Conservation (phyloP, 2,797 vertebrate species). For the Hylomyscus alleni region DNA sequence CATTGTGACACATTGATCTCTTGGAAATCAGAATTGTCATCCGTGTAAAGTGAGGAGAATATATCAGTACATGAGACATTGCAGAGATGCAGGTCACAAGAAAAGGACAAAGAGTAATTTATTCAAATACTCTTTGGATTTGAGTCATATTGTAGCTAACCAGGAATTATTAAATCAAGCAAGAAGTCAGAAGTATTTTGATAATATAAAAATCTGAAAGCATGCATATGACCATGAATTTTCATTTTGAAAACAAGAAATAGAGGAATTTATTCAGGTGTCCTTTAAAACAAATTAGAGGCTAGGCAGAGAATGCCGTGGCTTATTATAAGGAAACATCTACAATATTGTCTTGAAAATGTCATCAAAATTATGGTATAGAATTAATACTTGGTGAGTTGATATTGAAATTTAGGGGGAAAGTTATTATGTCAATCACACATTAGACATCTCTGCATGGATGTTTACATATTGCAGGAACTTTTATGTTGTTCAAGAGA, state of each 20-base stretch:
- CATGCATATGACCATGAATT: constrained; percentile 4
- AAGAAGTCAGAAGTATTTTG: constrained; percentile 74
- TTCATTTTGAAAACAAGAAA: constrained; percentile 43
- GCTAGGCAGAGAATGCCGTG: constrained; percentile 42
- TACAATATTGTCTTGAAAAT: constrained; percentile 55
- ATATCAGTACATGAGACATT: constrained; percentile 39
- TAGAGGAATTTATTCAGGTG: constrained; percentile 8
- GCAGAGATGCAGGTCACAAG: constrained; percentile 55
- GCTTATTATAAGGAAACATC: constrained; percentile 53
- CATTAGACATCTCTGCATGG: constrained; percentile 58
- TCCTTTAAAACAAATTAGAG: constrained; percentile 70
- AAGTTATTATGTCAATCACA: constrained; percentile 50
- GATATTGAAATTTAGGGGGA: constrained; percentile 55
- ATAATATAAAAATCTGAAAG: constrained; percentile 65
- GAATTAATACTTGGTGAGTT: constrained; percentile 67
- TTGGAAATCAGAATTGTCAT: constrained; percentile 50
- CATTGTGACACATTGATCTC: constrained; percentile 19
- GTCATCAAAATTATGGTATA: constrained; percentile 61
- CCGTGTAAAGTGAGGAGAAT: constrained; percentile 12
- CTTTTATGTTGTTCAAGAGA: not conserved
- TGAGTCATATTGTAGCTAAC: constrained; percentile 50
- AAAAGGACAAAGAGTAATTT: constrained; percentile 25
- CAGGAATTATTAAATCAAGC: constrained; percentile 73
- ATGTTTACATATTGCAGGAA: constrained; percentile 62
- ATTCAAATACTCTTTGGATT: constrained; percentile 60